Evolutionary conservation across 2,888 invertebrate genomes (phyloP), one percentile per base, ranked within the genome.

Genomic region (Orgyia antiqua): DNA sequence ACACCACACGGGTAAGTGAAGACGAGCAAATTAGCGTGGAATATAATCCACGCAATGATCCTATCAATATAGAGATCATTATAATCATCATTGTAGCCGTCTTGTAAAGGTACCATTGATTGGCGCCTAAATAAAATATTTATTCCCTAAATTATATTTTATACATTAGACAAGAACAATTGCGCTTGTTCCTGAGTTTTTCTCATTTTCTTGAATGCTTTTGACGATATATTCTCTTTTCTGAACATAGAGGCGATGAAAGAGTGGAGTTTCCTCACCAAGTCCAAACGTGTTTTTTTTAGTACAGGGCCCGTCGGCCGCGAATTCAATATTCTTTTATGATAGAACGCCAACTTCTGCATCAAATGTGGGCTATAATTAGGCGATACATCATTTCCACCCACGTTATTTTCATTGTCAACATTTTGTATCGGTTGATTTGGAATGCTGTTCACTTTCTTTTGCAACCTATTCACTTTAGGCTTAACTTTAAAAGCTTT

Each of bases 101-200:
- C 45, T 38, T 31, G 29, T 33, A 28, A 23, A 36, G 31, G 42
- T 55, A 49, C 42, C 46, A 43, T 40, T 47, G 53, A 55, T 54
- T 54, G 51, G 50, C 58, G 52, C 41, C 37, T 57, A 58, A 56
- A 51, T 56, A 50, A 59, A 55, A 55, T 57, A 51, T 51, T 52
- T 45, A 48, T 44, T 52, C 52, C 52, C 48, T 50, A 58, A 32
- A 55, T 41, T 47, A 51, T 48, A 53, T 43, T 63, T 69, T 74
- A 76, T 52, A 73, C 59, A 58, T 62, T 68, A 33, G 61, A 62
- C 68, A 83, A 66, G 69, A 80, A 79, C 59, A 51, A 34, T 42
- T 65, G 63, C 19, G 70, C 75, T 40, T 74, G 64, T 13, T 65
- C 44, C 50, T 76, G 71, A 19, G 68, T 50, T 45, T 63, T 76